Base-by-base conservation (phyloP, 2,888 invertebrate genomes). In the Galeruca laticollis region DNA sequence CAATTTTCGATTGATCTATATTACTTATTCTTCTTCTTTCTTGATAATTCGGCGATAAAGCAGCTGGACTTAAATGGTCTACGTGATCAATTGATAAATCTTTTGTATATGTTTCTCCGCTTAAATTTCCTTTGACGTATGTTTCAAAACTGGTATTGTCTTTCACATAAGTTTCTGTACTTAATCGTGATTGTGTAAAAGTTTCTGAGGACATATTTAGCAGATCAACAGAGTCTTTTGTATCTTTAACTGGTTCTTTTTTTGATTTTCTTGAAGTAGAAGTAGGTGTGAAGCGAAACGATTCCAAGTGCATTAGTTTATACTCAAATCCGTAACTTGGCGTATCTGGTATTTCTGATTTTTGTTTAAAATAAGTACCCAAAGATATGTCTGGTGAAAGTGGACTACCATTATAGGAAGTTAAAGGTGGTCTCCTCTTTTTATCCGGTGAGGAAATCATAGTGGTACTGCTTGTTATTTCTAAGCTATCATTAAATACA, bases 61-160 rank as follows among this genome's bases (percentile, higher is more conserved):
- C 15, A 57, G 18, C 2, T 11, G 56, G 35, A 35, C 56, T 57
- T 35, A 57, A 33, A 57, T 57, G n/a, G 13, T 57, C 56, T 5
- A 26, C 13, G n/a, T 21, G 13, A 54, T 15, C 54, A 18, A 35
- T n/a, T 10, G 56, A 57, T 13, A 11, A 18, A 35, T 57, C 56
- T 57, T 81, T 82, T 11, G 80, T 75, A 59, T 79, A 82, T 21
- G 82, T 82, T 31, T 74, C 78, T 18, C 76, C 72, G 65, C 79
- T 81, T 10, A 76, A 35, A 47, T 88, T 88, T 6, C 73, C 76
- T 79, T 88, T 89, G 6, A 87, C 87, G 72, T 85, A 89, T 0
- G 89, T 89, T 74, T 88, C 88, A 1, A 65, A 68, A 18, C 68
- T 64, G 15, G 61, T 60, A 9, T 72, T 67, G 26, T 60, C 77